Conservation (phyloP, 2,113 vertebrate species). For the Motacilla tschutschensis region DNA sequence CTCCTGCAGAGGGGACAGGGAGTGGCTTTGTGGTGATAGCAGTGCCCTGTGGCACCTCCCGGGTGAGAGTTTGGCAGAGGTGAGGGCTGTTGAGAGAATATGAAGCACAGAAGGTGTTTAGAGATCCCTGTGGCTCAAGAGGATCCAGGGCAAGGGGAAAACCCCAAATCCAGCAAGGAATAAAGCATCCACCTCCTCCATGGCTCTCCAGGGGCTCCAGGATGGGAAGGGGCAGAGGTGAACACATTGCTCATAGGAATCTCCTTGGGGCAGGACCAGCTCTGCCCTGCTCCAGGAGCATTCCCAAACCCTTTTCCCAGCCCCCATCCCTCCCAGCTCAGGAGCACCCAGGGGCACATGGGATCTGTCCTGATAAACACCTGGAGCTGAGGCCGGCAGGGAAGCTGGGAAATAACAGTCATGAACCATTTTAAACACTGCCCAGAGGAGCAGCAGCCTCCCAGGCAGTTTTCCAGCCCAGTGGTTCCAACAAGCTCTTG, state of each 20-base stretch:
- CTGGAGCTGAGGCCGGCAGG: background rate
- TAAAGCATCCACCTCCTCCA: background rate
- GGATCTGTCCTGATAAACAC: rapidly evolving
- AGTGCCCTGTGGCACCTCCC: too few relatives aligned
- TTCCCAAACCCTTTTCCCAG: background rate
- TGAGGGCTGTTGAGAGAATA: rapidly evolving
- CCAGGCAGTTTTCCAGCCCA: slow-evolving; percentile 44
- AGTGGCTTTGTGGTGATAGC: background rate
- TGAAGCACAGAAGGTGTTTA: background rate
- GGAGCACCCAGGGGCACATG: rapidly evolving
- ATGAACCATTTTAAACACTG: background rate
- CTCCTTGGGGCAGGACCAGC: background rate
- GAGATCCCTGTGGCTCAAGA: background rate
- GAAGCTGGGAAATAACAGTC: background rate
- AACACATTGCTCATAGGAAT: rapidly evolving
- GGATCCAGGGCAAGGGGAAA: background rate
- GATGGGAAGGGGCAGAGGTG: background rate
- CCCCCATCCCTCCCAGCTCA: rapidly evolving
- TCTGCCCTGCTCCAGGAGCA: background rate
- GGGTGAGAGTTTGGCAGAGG: rapidly evolving
- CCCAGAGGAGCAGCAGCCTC: background rate
- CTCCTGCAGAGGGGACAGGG: background rate
- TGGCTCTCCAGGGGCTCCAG: rapidly evolving
- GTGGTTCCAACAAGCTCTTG: background rate
- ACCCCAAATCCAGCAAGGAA: too few relatives aligned